phyloP scores from a whole-genome alignment of 2,888 invertebrate genomes.

The Thecophora atra region DNA sequence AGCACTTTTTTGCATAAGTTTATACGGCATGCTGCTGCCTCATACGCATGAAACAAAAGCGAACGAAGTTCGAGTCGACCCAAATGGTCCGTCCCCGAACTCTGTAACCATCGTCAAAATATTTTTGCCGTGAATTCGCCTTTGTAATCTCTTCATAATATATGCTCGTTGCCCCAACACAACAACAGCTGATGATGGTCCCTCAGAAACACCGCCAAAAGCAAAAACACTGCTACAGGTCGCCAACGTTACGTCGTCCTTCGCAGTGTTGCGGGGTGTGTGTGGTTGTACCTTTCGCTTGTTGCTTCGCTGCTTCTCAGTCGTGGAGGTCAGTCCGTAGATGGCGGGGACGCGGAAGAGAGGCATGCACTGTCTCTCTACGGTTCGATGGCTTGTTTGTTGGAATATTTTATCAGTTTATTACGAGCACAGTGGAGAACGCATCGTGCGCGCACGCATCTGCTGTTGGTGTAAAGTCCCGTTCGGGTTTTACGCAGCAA shows the following conservation, averaged over 20 bases:
- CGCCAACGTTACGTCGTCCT: conserved; percentile 1
- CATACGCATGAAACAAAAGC: too few relatives aligned
- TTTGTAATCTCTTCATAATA: too few relatives aligned
- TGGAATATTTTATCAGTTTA: conserved; percentile 54
- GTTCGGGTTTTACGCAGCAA: conserved; percentile 15
- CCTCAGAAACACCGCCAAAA: conserved; percentile 26
- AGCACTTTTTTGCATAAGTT: too few relatives aligned
- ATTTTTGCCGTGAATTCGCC: too few relatives aligned
- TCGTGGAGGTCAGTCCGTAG: neutral
- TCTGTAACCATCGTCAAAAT: too few relatives aligned
- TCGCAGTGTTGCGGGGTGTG: neutral
- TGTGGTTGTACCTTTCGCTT: conserved; percentile 12
- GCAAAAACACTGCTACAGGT: conserved; percentile 26
- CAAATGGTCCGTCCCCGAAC: too few relatives aligned
- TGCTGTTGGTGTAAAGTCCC: neutral
- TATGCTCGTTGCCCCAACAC: too few relatives aligned
- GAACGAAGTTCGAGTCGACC: too few relatives aligned
- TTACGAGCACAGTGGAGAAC: conserved; percentile 51
- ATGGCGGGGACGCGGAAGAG: neutral
- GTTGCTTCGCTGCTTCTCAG: conserved; percentile 36
- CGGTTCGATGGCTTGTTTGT: conserved; percentile 36
- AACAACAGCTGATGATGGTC: conserved; percentile 28
- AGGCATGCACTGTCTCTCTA: neutral
- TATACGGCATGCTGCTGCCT: too few relatives aligned
- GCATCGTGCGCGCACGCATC: conserved; percentile 43